Evolutionary conservation across 2,113 vertebrate genomes (phyloP), one percentile per base, ranked within the genome.

Genomic region (Mus musculus): DNA sequence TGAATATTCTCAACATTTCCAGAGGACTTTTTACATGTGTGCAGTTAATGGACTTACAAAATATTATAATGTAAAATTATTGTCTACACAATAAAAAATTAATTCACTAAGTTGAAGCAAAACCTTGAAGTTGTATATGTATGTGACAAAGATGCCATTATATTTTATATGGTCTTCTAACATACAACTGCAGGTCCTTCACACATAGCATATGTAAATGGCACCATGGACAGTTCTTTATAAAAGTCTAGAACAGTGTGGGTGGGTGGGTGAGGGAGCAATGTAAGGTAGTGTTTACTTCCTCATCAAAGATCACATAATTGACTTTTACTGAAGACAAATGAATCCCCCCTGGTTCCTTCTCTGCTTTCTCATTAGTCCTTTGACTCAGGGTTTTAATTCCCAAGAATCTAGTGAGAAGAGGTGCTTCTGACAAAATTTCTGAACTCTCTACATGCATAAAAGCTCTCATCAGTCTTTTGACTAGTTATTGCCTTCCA

Each of bases 1-100:
- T 88, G 73, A 96, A 93, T 92, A 42, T 17, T 30, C 65, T 77
- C 65, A 89, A 39, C 86, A 19, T 46, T 94, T 42, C 16, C 59
- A 67, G 36, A 89, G 5, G 19, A 92, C 3, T 65, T 75, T 91
- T 91, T 69, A 61, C 2, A 86, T 36, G 16, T 0, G 9, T 39
- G 4, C 0, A 3, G 26, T 75, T 54, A 81, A 33, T 71, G 26
- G 28, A 63, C 39, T 95, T 54, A 39, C 1, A 71, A 61, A 89
- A 94, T 3, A 78, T 73, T 33, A 4, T 91, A 24, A 14, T 73
- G 11, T 11, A 87, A 94, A 89, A 75, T 33, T 20, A 54, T 26
- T 39, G 22, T 54, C 5, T 69, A 26, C 3, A 28, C 19, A 39
- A 24, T 59, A 52, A 59, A 92, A 90, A 77, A 24, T 65, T 24